phyloP scores from a whole-genome alignment of 1,140 invertebrate genomes.

The Drosophila lowei region DNA sequence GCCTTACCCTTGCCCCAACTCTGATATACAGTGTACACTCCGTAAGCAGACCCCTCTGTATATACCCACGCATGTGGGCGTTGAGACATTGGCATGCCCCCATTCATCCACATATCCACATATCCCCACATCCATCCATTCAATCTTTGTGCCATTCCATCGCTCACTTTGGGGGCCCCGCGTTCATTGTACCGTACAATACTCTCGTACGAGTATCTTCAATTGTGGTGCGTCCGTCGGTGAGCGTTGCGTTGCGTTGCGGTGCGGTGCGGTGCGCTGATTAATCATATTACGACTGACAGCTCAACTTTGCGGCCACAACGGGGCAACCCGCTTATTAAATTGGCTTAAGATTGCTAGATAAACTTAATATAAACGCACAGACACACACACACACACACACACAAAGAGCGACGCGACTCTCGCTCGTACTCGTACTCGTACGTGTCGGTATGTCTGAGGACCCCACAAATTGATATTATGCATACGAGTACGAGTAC shows the following conservation, averaged over 20 bases:
- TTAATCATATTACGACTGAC: constrained; percentile 80
- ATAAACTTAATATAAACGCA: constrained; percentile 67
- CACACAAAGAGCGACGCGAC: constrained; percentile 10
- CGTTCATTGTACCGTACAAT: constrained; percentile 10
- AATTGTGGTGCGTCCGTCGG: constrained; percentile 56
- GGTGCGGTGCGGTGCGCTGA: constrained; percentile 46
- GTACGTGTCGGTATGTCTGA: constrained; percentile 75
- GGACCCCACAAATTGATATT: constrained; percentile 79
- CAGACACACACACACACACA: constrained; percentile 33
- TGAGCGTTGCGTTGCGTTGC: constrained; percentile 1
- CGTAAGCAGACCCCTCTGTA: not conserved
- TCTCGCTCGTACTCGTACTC: constrained; percentile 2
- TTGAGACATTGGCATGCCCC: constrained; percentile 55
- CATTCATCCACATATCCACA: constrained; percentile 49
- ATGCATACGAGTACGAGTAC: constrained; percentile 46
- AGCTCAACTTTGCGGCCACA: constrained; percentile 75
- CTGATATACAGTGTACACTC: no score
- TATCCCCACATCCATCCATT: constrained; percentile 29
- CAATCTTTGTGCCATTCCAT: constrained; percentile 11
- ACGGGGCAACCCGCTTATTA: constrained; percentile 75
- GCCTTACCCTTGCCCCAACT: not conserved
- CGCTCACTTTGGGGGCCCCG: constrained; percentile 1
- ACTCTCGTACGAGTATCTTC: constrained; percentile 48
- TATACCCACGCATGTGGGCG: constrained; percentile 52
- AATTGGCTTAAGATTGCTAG: constrained; percentile 81